Base-by-base conservation (phyloP, 2,888 invertebrate genomes). In the Rhogogaster chlorosoma region DNA sequence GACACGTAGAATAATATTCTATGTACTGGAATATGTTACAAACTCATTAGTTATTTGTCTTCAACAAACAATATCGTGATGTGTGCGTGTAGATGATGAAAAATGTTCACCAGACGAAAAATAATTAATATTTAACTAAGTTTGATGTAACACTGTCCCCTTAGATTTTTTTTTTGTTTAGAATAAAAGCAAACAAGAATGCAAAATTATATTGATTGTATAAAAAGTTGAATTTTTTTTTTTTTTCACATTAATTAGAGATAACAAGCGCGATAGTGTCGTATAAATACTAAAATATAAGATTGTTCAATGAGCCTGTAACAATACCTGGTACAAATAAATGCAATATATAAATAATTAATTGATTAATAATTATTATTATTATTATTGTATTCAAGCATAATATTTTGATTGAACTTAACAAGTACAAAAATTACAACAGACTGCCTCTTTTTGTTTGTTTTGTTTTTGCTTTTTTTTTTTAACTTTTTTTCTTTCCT, bases 281-380 rank as follows among this genome's bases (percentile, higher is more conserved):
- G 10, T 32, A 32, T 7, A 53, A 77, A 53, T 53, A n/a, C 53
- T 49, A 77, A 53, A n/a, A n/a, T n/a, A n/a, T 49, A 1, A 18
- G 36, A 75, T 71, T 61, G 26, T 80, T 80, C 9, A 22, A 71
- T 71, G 85, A 82, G 78, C 32, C 71, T 70, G 82, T 80, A 85
- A 85, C 53, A 45, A 82, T 38, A 6, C 32, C 73, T 73, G 64
- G 32, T 57, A 61, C 36, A 83, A 83, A 29, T 67, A 38, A 84
- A 84, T 84, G 80, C 78, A 71, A 84, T 71, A 22, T 78, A 85
- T 78, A 84, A 42, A 83, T 87, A 53, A 86, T 78, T 87, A 53
- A 86, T 78, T 83, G 83, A 78, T 61, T 86, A 75, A 80, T 70
- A 83, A 36, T 61, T 36, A 77, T 77, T 22, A 57, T 38, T 22